These are phyloP conservation scores for Melinaea menophilus DNA, from an alignment of 2,888 invertebrate genomes.

Conservation along the genomic window DNA sequence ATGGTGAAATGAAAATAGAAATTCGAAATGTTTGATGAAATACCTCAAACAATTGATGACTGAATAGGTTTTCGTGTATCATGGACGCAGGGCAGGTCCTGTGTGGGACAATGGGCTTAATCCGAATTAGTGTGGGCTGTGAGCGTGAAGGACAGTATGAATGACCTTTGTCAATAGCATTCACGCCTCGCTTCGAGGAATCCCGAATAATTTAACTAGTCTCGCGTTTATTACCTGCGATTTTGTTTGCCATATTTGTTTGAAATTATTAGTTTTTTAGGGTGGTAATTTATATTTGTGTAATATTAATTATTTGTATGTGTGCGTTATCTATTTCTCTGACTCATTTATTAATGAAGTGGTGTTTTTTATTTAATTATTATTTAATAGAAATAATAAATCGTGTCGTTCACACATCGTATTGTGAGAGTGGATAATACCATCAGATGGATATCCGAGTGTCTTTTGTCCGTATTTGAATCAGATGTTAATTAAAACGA, in stretches of 20 bases:
- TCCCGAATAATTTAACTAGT: slow-evolving; percentile 55
- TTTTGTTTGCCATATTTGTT: slow-evolving; percentile 2
- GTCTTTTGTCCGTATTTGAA: slow-evolving; percentile 61
- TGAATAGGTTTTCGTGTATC: slow-evolving; percentile 27
- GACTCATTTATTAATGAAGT: too few relatives aligned
- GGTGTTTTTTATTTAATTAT: too few relatives aligned
- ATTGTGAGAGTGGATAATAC: slow-evolving; percentile 28
- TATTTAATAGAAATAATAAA: neutral
- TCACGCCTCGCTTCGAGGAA: slow-evolving; percentile 51
- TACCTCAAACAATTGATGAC: slow-evolving; percentile 30
- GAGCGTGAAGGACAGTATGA: slow-evolving; percentile 68
- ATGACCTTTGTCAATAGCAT: slow-evolving; percentile 71
- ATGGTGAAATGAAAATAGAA: neutral
- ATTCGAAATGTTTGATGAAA: slow-evolving; percentile 29
- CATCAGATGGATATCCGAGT: slow-evolving; percentile 52
- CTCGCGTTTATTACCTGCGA: slow-evolving; percentile 44
- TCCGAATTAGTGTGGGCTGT: slow-evolving; percentile 63
- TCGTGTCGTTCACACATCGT: slow-evolving; percentile 41
- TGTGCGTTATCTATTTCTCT: too few relatives aligned
- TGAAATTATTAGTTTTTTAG: too few relatives aligned
- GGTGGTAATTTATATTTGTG: neutral
- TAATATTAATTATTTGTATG: too few relatives aligned
- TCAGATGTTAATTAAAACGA: slow-evolving; percentile 67
- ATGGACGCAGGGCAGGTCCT: slow-evolving; percentile 16
- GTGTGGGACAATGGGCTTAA: slow-evolving; percentile 49